Evolutionary conservation across 2,113 vertebrate species (phyloP).

Genomic region (Mus pahari): DNA sequence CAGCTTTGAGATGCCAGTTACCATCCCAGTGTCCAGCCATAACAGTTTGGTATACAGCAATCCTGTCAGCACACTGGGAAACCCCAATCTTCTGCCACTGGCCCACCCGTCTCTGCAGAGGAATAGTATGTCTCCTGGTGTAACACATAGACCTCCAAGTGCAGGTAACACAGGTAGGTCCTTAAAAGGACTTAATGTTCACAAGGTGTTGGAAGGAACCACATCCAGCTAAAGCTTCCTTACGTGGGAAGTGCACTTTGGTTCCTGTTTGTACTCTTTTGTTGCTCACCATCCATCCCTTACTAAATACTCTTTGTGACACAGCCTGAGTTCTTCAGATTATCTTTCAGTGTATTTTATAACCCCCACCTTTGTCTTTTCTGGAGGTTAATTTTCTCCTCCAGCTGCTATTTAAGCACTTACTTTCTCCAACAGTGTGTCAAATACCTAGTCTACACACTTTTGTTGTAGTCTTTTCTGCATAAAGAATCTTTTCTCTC

Average conservation of each 20-base stretch:
- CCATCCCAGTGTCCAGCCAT: constrained; percentile 98
- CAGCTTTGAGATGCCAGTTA: constrained; percentile 99
- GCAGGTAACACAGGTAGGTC: constrained; percentile 94
- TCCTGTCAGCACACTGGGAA: constrained; percentile 95
- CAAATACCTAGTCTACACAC: neutral
- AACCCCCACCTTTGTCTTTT: neutral
- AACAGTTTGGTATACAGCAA: constrained; percentile 98
- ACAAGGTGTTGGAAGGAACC: neutral
- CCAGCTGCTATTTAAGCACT: neutral
- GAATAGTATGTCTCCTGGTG: constrained; percentile 99
- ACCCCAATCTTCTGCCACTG: constrained; percentile 97
- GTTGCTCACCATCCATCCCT: neutral
- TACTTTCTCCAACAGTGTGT: neutral
- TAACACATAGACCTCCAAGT: constrained; percentile 97
- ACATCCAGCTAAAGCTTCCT: neutral
- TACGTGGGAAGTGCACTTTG: neutral
- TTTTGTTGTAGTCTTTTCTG: neutral
- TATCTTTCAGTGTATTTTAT: constrained; percentile 6
- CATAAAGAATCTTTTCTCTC: neutral
- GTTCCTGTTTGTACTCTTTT: neutral
- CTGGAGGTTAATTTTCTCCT: neutral
- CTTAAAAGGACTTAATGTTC: neutral
- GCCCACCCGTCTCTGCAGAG: constrained; percentile 98
- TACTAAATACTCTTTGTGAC: neutral
- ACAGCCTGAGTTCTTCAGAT: neutral